Evolutionary conservation across 2,113 vertebrate species (phyloP).

Genomic region (Charina bottae): DNA sequence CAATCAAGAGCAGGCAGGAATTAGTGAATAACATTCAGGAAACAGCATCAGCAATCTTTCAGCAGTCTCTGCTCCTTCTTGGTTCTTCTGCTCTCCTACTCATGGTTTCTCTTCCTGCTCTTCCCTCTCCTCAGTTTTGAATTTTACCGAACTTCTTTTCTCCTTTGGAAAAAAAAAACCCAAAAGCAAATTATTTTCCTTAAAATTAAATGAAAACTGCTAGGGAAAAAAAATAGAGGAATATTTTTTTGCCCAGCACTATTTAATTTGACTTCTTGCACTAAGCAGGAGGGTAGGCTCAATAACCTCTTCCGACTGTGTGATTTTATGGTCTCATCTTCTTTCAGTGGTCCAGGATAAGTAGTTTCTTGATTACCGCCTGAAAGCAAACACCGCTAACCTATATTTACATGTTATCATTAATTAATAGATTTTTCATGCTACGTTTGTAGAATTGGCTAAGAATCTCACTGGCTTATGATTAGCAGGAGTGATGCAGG

Average conservation of each 20-base stretch:
- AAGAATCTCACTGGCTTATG: not conserved
- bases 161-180: no score
- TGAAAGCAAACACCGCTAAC: not conserved
- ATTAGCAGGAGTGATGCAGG: constrained; percentile 11
- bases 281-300: not conserved
- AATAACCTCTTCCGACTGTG: not conserved
- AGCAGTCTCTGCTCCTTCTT: not conserved
- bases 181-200: not conserved
- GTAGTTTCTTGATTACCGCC: not conserved
- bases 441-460: constrained; percentile 28
- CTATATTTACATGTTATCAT: not conserved
- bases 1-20: not conserved
- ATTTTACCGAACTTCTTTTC: not conserved
- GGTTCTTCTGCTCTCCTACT: not conserved
- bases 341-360: not conserved
- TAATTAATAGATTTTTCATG: not conserved
- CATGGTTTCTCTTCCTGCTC: not conserved
- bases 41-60: not conserved
- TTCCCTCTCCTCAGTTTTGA: not conserved
- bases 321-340: not conserved
- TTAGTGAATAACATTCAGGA: not conserved
- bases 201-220: not conserved
- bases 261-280: not conserved
- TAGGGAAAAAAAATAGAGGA: not conserved
- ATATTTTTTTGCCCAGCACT: not conserved